A percentile compares a stretch with the other conserved stretches of the same genome.
Evolutionary conservation across 2,888 invertebrate genomes (phyloP).

Genomic region (Laspeyria flexula): DNA sequence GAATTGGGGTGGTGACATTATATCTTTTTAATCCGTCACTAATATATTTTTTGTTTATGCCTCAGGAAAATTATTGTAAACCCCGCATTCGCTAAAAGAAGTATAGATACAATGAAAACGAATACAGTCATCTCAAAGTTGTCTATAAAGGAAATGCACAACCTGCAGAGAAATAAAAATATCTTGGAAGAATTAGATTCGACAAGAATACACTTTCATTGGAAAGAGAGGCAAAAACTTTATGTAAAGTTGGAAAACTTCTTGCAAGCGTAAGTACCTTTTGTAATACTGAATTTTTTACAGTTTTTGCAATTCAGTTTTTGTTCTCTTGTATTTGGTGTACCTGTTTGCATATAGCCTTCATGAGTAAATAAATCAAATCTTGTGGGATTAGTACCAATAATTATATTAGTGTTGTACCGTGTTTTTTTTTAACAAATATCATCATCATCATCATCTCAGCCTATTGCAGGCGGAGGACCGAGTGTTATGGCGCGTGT

Average conservation of each 20-base stretch:
- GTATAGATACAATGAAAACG: constrained; percentile 50
- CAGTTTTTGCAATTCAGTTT: background rate
- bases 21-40: too few species aligned
- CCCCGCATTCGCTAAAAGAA: constrained; percentile 81
- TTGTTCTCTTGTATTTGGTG: background rate
- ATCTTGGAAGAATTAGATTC: constrained; percentile 60
- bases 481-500: too few species aligned
- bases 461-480: too few species aligned
- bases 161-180: constrained; percentile 54
- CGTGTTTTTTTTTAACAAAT: too few species aligned
- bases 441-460: too few species aligned
- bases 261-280: constrained; percentile 86
- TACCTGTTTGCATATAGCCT: background rate
- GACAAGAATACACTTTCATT: constrained; percentile 81
- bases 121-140: constrained; percentile 22
- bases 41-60: constrained; percentile 22
- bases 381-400: too few species aligned
- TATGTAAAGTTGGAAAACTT: constrained; percentile 88
- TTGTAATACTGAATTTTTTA: constrained; percentile 4
- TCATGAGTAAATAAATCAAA: too few species aligned
- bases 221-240: constrained; percentile 86
- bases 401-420: too few species aligned
- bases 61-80: constrained; percentile 72
- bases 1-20: too few species aligned
- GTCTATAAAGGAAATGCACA: constrained; percentile 67